Evolutionary conservation across 1,140 invertebrate species (phyloP), one percentile per base, ranked within the genome.

Genomic region (Acromyrmex charruanus): DNA sequence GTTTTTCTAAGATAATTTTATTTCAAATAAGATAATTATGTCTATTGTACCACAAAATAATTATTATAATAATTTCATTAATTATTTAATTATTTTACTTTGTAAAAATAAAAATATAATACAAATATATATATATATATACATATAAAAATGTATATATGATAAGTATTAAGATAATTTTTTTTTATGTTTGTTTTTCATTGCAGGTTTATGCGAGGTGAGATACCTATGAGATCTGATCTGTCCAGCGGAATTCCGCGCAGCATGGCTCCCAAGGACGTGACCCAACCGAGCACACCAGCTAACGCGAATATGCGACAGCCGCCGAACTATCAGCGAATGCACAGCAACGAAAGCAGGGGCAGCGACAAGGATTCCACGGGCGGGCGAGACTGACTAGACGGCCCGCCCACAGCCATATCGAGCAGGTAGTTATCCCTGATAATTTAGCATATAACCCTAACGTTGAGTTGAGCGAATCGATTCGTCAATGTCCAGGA

Each of bases 261-360:
- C 68, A 92, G 86, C 49, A 93, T 95, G 21, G 92, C 87, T 18
- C 79, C 94, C 10, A 95, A 95, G 72, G 94, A 95, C 63, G 91
- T 94, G 0, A 93, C 94, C 12, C 97, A 97, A 6, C 97, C 97
- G 1, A 96, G 97, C 35, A 97, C 97, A n/a, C 96, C 96, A 3
- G 95, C 96, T 16, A 97, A 94, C 79, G 94, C 96, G 2, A 94
- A 94, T 69, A 95, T 97, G 77, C 95, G 96, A 89, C 97, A 96
- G 68, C 96, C 97, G 21, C 97, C 97, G 0, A 97, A 95, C 91
- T 98, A 98, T 95, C 98, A 98, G 92, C 96, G 98, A 87, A 98
- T 98, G 96, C 97, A 97, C 93, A 98, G 98, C 93, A 98, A 97
- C 91, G 98, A 98, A 92, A 97, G 95, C 82, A 97, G 97, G 88